These are phyloP conservation scores for Oophaga sylvatica DNA, from an alignment of 2,797 vertebrate species.

Conservation along the genomic window DNA sequence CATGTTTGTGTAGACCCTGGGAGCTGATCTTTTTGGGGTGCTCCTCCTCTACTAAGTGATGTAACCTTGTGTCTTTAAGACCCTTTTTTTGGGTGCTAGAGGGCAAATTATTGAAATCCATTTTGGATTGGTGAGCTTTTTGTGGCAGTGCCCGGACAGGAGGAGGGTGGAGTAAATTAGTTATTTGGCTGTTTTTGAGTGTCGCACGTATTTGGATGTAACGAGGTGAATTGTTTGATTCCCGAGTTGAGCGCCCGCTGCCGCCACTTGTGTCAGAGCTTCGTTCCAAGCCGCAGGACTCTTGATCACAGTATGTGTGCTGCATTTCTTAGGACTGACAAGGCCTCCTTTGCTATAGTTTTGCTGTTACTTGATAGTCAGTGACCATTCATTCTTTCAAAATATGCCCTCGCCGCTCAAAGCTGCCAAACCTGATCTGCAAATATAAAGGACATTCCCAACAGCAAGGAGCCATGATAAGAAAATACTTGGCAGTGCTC, in stretches of 20 bases:
- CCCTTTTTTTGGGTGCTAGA: background rate
- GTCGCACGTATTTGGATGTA: constrained; percentile 74
- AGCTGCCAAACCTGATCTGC: constrained; percentile 11
- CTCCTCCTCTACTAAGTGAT: constrained; percentile 63
- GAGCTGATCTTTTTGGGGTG: constrained; percentile 63
- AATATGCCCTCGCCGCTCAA: constrained; percentile 16
- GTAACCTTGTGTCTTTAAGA: constrained; percentile 51
- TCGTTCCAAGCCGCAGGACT: background rate
- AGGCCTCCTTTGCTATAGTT: constrained; percentile 18
- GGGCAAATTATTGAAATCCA: constrained; percentile 41
- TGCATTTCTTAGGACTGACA: constrained; percentile 1
- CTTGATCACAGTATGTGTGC: constrained; percentile 10
- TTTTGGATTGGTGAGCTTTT: constrained; percentile 37
- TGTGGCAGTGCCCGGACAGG: background rate
- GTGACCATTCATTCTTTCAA: constrained; percentile 20
- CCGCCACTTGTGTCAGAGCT: background rate
- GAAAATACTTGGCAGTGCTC: constrained; percentile 9
- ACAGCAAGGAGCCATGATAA: constrained; percentile 11
- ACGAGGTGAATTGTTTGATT: constrained; percentile 58
- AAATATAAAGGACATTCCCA: constrained; percentile 2
- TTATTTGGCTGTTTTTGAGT: background rate
- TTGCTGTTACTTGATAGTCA: constrained; percentile 2
- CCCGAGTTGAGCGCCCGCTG: background rate
- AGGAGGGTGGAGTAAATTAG: background rate
- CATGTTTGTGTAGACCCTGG: constrained; percentile 64